Base-by-base conservation (phyloP, 2,888 invertebrate genomes). In the Agonopterix arenella region DNA sequence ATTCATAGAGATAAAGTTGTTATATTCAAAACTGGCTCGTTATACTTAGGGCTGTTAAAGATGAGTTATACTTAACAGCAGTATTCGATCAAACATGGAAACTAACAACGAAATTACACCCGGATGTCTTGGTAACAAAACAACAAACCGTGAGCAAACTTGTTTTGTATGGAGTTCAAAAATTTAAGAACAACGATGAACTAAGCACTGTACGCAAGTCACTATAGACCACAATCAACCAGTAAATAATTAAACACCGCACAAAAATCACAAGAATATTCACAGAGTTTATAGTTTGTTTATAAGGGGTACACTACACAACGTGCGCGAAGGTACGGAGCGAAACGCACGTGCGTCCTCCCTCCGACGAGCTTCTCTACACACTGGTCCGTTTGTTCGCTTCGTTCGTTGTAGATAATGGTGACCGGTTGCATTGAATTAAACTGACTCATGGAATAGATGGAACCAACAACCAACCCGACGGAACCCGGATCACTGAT, bases 121-220 rank as follows among this genome's bases (percentile, higher is more conserved):
- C 83, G 81, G 82, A 82, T 83, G 80, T 82, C 81, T 80, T 77
- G 71, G 79, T 66, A 83, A 82, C 83, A 82, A 80, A 84, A 85
- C 80, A 84, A 84, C 81, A 81, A 84, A 80, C 74, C 69, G 73
- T 74, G 80, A 82, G 77, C 76, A 79, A 83, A 81, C 80, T 73
- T 82, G 84, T 83, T 83, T 77, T 66, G 70, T 77, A 77, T 70
- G 73, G 70, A 73, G 70, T 70, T 76, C 64, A 65, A 73, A 76
- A 73, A 69, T 70, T 63, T 62, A 69, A 63, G 62, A 69, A 72
- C 72, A 66, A 62, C 61, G 61, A 63, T 60, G 62, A 66, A 60
- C 60, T 57, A 67, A 72, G 73, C 77, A 80, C 69, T 71, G 63
- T 67, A 73, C 56, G 66, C 57, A 68, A 68, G 61, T 64, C 73